A percentile compares a stretch with the other conserved stretches of the same genome.
These are phyloP conservation scores for Stenotaenia linearis DNA, from an alignment of 2,888 invertebrate species.

Conservation along the genomic window DNA sequence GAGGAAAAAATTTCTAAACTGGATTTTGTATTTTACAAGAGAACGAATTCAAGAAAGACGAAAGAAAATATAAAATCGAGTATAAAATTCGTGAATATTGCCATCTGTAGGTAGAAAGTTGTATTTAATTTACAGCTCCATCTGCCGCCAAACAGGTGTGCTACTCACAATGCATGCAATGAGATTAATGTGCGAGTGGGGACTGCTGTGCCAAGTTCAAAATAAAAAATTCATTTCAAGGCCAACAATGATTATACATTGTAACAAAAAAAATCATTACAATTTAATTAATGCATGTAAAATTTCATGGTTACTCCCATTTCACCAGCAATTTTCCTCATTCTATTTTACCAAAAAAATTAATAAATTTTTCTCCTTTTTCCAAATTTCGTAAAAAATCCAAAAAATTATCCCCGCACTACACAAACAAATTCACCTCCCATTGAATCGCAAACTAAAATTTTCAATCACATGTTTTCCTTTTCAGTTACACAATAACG, in stretches of 20 bases:
- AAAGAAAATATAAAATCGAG: not conserved
- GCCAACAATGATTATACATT: not conserved
- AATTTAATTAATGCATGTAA: not conserved
- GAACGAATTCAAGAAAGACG: not conserved
- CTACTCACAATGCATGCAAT: not conserved
- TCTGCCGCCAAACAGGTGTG: not conserved
- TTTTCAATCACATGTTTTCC: not conserved
- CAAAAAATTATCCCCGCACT: no score
- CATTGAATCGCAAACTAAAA: not conserved
- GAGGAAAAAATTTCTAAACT: not conserved
- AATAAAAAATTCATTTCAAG: constrained; percentile 21
- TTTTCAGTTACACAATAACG: not conserved
- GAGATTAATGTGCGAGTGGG: not conserved
- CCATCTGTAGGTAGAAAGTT: not conserved
- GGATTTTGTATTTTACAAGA: not conserved
- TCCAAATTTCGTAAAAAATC: no score
- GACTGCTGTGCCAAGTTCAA: not conserved
- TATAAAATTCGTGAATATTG: not conserved
- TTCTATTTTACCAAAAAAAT: no score
- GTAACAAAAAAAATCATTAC: not conserved
- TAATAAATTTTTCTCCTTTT: no score
- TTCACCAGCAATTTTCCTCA: no score
- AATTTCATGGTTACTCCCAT: no score
- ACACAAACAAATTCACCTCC: not conserved
- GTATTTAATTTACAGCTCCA: not conserved